Evolutionary conservation across 2,888 invertebrate genomes (phyloP).

Genomic region (Ectemnius lituratus): DNA sequence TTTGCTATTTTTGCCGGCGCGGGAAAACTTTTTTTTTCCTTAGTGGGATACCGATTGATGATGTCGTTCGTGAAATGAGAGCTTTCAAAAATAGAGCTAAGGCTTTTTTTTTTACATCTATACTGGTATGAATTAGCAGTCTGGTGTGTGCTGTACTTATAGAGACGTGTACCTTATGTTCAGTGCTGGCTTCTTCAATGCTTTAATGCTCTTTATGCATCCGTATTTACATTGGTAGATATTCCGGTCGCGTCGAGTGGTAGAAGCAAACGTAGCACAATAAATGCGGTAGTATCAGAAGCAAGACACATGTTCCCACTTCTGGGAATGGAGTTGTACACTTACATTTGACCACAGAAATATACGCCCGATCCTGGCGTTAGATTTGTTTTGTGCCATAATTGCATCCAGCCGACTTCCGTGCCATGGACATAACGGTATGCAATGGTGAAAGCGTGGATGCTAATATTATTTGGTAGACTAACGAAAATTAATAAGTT

Average conservation of each 20-base stretch:
- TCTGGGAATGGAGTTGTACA: slow-evolving; percentile 44
- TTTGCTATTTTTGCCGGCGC: slow-evolving; percentile 27
- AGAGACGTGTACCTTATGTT: too few species aligned
- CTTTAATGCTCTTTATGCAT: too few species aligned
- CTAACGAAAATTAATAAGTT: slow-evolving; percentile 58
- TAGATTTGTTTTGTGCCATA: slow-evolving; percentile 59
- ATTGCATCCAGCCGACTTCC: slow-evolving; percentile 55
- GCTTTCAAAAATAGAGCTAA: too few species aligned
- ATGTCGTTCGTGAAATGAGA: too few species aligned
- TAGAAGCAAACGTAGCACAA: background rate
- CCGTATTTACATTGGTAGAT: too few species aligned
- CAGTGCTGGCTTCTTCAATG: too few species aligned
- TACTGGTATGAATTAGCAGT: too few species aligned
- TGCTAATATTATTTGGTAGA: slow-evolving; percentile 59
- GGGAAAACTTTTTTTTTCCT: slow-evolving; percentile 29
- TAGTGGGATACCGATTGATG: too few species aligned
- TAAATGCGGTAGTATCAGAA: slow-evolving; percentile 9
- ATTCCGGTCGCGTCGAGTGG: too few species aligned
- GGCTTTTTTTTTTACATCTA: too few species aligned
- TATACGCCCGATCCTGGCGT: slow-evolving; percentile 53
- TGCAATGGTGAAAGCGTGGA: slow-evolving; percentile 53
- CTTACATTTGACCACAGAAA: slow-evolving; percentile 56
- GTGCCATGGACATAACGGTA: slow-evolving; percentile 54
- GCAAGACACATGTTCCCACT: slow-evolving; percentile 28
- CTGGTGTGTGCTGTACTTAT: too few species aligned